A percentile compares a stretch with the other conserved stretches of the same genome.
These are phyloP conservation scores for Eclectus roratus DNA, from an alignment of 2,113 vertebrate species.

Conservation along the genomic window DNA sequence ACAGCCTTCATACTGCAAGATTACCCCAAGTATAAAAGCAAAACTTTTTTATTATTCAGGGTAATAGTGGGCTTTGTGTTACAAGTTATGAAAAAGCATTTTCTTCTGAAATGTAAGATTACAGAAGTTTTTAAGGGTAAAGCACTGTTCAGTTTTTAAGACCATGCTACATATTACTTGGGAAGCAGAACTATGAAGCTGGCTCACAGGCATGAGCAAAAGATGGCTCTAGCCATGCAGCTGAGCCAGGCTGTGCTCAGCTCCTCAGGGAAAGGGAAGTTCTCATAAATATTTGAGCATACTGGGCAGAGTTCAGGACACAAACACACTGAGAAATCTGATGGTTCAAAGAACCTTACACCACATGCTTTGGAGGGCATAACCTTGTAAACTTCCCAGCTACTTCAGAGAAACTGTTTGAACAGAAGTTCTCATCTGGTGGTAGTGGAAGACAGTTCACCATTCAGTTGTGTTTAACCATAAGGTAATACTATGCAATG, in stretches of 20 bases:
- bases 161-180: neutral
- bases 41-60: neutral
- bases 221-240: neutral
- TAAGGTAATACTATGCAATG: neutral
- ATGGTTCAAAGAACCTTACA: neutral
- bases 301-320: rapidly evolving
- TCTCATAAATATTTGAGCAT: neutral
- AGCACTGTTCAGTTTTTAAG: neutral
- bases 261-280: neutral
- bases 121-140: neutral
- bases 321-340: neutral
- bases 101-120: neutral
- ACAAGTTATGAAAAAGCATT: neutral
- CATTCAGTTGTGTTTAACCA: neutral
- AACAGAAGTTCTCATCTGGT: neutral
- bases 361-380: neutral
- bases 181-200: neutral
- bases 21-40: neutral
- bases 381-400: neutral
- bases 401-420: neutral
- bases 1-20: neutral
- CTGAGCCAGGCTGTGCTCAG: neutral
- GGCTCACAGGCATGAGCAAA: neutral
- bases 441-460: neutral
- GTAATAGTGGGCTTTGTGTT: neutral